Evolutionary conservation across 92 coral and sea anemone species (phyloP), one percentile per base, ranked within the genome.

Genomic region (Bergia sp.): DNA sequence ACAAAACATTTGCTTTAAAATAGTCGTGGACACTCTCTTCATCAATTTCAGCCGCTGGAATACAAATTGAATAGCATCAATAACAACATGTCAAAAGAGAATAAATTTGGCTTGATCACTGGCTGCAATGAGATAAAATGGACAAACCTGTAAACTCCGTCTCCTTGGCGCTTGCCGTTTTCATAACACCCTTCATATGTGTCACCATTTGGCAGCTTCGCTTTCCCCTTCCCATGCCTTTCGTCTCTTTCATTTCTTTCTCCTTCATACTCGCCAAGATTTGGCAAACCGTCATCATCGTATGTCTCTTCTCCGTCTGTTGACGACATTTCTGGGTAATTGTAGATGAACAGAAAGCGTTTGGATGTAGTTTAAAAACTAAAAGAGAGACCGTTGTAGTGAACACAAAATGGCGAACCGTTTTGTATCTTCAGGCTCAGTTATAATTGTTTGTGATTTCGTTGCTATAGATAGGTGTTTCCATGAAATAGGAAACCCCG

Each of bases 211-310:
- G 98, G 98, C 11, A 95, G 96, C 84, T 91, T 93, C 36, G 98
- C 96, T 93, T 90, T 66, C 23, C 98, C 98, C 65, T 88, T 83
- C 10, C 98, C 98, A 55, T 95, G 98, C 15, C 98, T 80, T 53
- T 90, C 98, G 6, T 93, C 93, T 37, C 77, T 79, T n/a, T 95
- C 98, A 55, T 95, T 95, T 58, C 98, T 57, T 58, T 92, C 98
- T 5, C 98, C 98, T 71, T 95, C 96, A 38, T 93, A 95, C 88
- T 93, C 96, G 1, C 98, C 98, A 0, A 95, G 92, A 89, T 95
- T 89, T 20, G 98, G 98, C 83, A 95, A 29, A 38, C 98, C 98
- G 38, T 95, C 95, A 3, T 89, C 98, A 64, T 91, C 96, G 18
- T 80, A 76, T 40, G 88, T 88, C 37, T 85, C 86, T 72, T 94